Percentiles rank a stretch among this genome's conserved stretches.
phyloP scores from a whole-genome alignment of 2,888 invertebrate genomes.

The Tethea ocularis region DNA sequence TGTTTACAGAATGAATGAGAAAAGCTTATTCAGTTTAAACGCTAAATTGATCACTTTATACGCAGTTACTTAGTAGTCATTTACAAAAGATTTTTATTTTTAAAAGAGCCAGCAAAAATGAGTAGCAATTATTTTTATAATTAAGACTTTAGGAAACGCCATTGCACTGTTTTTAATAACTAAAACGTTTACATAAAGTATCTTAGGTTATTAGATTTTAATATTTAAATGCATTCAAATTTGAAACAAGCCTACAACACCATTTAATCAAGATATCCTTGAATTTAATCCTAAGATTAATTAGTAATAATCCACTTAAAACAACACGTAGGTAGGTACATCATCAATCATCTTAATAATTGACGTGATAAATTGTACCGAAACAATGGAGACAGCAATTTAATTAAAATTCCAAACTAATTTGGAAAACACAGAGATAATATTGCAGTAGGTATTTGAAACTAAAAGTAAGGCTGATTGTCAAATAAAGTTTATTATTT shows the following conservation, averaged over 20 bases:
- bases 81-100: too few species aligned
- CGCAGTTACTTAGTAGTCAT: too few species aligned
- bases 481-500: too few species aligned
- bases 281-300: conserved; percentile 43
- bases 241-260: conserved; percentile 16
- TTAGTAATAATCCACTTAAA: conserved; percentile 46
- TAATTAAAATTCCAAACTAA: neutral
- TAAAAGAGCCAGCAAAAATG: too few species aligned
- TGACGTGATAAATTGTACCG: neutral
- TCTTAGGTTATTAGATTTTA: too few species aligned
- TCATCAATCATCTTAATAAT: conserved; percentile 19
- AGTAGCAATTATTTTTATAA: too few species aligned
- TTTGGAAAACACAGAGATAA: neutral
- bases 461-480: too few species aligned
- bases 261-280: conserved; percentile 37
- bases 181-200: neutral
- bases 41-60: neutral
- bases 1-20: too few species aligned
- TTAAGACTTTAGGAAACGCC: too few species aligned
- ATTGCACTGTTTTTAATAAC: too few species aligned
- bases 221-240: conserved; percentile 8
- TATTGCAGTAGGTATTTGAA: neutral
- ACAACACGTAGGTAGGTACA: conserved; percentile 30
- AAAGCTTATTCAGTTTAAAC: neutral
- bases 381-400: neutral